Evolutionary conservation across 1,140 invertebrate species (phyloP), one percentile per base, ranked within the genome.

Genomic region (Nymphalis io): DNA sequence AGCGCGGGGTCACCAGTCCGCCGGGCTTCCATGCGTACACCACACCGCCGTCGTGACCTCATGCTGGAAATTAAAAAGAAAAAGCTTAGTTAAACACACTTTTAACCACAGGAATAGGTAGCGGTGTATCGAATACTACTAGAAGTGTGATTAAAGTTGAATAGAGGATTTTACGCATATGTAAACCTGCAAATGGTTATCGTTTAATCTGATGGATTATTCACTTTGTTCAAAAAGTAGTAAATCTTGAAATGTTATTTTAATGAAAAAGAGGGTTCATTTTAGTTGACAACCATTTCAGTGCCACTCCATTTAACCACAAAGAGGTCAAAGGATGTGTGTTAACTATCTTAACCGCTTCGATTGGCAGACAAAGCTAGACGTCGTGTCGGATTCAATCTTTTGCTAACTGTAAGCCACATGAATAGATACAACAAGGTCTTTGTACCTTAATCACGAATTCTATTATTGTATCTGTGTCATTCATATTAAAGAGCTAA

Each of bases 21-120:
- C 86, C 84, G 80, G 81, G 85, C 88, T 90, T 88, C 88, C 89
- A 91, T 91, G 86, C 89, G 89, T 85, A 81, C 77, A 81, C 86
- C 83, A 79, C 87, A 85, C 78, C 82, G 76, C 82, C 87, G 81
- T 74, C 85, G 84, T 79, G 88, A 90, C 86, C 85, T 90, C 88
- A 91, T 91, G 88, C 87, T 91, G 87, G 0, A 86, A 68, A 61
- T 0, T 21, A 16, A 51, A 57, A 64, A 55, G 12, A 27, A 15
- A 44, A 38, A 55, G 4, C 23, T 11, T 21, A 20, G 18, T 20
- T 51, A 20, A 20, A 21, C 44, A 51, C 3, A 11, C 16, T 10
- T 1, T n/a, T 48, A 48, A 42, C 38, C 12, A 42, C 12, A 42
- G 5, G 5, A 33, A 33, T 33, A 33, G 0, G 1, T 1, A 8